Evolutionary conservation across 2,113 vertebrate species (phyloP).

Genomic region (Oncorhynchus tshawytscha): DNA sequence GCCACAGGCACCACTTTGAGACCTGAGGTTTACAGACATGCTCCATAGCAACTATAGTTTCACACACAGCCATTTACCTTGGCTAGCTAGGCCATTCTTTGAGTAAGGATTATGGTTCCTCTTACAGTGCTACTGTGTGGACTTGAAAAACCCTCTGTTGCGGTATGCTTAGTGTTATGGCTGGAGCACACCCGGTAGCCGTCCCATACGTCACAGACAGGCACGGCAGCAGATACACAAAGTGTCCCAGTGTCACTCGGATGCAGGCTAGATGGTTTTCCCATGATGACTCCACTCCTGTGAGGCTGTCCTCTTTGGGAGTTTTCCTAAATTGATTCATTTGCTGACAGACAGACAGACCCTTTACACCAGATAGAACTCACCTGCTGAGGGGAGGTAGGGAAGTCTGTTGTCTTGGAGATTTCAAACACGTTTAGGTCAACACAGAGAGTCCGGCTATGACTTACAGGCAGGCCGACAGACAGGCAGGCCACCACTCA

Average conservation of each 20-base stretch:
- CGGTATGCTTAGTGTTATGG: background rate
- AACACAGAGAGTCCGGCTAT: background rate
- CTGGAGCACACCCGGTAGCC: background rate
- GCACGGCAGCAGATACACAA: slow-evolving; percentile 5
- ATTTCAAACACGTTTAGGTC: background rate
- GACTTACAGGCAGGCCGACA: too few species aligned
- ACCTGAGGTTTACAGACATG: background rate
- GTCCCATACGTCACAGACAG: background rate
- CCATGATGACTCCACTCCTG: slow-evolving; percentile 9
- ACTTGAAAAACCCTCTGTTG: background rate
- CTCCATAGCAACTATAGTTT: background rate
- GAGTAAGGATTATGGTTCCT: background rate
- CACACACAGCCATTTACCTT: background rate
- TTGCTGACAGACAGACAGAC: background rate
- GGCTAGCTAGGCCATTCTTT: background rate
- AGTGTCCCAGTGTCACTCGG: slow-evolving; percentile 2
- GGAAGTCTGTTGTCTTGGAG: too few species aligned
- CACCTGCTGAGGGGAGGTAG: too few species aligned
- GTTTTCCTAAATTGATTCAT: background rate
- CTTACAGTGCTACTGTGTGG: background rate
- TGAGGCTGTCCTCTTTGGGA: slow-evolving; percentile 4
- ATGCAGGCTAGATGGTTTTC: slow-evolving; percentile 17
- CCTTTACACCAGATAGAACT: too few species aligned
- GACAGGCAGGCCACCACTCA: background rate
- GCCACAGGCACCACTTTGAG: background rate